Evolutionary conservation across 2,113 vertebrate species (phyloP).

Genomic region (Leptosomus discolor): DNA sequence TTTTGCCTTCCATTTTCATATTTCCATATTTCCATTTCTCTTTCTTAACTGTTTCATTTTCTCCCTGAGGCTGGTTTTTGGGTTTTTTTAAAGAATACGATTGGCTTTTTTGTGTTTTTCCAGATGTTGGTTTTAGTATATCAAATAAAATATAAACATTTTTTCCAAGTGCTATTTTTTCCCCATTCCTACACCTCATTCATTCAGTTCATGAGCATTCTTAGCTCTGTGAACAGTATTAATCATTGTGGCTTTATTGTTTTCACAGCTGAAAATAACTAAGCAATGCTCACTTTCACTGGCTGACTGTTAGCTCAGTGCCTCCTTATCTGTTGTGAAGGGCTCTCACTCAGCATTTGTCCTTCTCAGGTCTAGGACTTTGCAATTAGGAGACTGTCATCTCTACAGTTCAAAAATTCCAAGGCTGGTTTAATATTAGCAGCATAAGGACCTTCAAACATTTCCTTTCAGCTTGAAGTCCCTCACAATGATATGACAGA

Average conservation of each 20-base stretch:
- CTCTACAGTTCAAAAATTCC: background rate
- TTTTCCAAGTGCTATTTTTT: background rate
- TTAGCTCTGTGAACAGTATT: background rate
- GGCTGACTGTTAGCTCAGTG: background rate
- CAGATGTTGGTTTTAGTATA: background rate
- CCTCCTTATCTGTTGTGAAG: background rate
- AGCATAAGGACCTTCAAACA: background rate
- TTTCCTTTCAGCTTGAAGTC: background rate
- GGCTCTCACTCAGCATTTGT: background rate
- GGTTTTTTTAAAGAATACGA: background rate
- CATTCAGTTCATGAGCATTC: background rate
- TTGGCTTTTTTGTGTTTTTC: background rate
- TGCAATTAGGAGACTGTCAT: background rate
- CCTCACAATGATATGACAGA: background rate
- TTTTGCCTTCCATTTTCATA: background rate
- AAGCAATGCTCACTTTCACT: background rate
- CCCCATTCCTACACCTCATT: background rate
- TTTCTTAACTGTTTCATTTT: background rate
- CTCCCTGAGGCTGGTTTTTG: background rate
- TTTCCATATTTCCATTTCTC: background rate
- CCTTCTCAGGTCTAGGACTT: background rate
- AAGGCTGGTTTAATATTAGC: background rate
- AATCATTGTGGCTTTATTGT: background rate
- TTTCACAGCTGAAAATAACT: background rate
- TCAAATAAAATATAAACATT: background rate